These are phyloP conservation scores for Lepas anatifera DNA, from an alignment of 2,888 invertebrate genomes.

Conservation along the genomic window DNA sequence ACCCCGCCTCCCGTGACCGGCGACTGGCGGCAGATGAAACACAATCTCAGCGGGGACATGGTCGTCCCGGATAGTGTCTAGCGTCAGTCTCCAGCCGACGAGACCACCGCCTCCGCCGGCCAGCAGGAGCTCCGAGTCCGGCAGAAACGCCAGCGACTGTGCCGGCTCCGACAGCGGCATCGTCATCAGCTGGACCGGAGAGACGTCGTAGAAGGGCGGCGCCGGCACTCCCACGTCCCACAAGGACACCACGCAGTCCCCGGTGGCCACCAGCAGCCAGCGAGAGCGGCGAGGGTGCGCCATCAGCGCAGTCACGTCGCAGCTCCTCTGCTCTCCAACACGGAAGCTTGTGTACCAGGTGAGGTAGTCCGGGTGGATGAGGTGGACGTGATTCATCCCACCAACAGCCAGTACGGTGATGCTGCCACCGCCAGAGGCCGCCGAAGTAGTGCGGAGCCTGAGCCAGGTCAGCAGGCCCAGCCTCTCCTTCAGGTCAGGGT, in stretches of 20 bases:
- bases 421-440: not conserved
- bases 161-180: conserved; percentile 20
- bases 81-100: conserved; percentile 24
- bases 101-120: conserved; percentile 26
- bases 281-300: conserved; percentile 17
- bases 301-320: not conserved
- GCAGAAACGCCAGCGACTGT: conserved; percentile 24
- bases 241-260: conserved; percentile 27
- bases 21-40: not conserved
- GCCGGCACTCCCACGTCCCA: conserved; percentile 25
- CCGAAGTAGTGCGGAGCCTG: not conserved
- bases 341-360: not conserved
- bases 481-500: conserved; percentile 16
- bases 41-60: conserved; percentile 13
- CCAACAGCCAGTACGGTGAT: not conserved
- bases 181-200: conserved; percentile 17
- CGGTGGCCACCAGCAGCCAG: conserved; percentile 27
- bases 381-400: not conserved
- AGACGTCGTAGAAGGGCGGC: conserved; percentile 23
- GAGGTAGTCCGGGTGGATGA: not conserved
- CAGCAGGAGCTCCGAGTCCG: conserved; percentile 22
- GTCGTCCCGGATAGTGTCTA: conserved; percentile 19
- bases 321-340: not conserved
- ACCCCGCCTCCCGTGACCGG: too few species aligned
- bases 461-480: not conserved